A percentile compares a stretch with the other conserved stretches of the same genome.
Evolutionary conservation across 2,888 invertebrate species (phyloP).

Genomic region (Xestia rhomboidea): DNA sequence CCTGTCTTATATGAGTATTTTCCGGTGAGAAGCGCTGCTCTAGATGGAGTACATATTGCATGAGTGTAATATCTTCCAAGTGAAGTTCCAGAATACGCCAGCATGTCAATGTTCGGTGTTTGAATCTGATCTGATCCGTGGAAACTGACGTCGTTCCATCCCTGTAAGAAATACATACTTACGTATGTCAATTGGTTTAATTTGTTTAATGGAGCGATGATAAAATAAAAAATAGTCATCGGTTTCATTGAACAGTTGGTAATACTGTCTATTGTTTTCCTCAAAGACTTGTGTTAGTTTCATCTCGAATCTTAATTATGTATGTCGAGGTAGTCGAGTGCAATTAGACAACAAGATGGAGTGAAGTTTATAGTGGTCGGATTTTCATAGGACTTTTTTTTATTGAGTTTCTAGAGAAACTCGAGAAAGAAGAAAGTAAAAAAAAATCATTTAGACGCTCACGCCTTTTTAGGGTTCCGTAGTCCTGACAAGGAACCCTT

Average conservation of each 20-base stretch:
- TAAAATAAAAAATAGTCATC: constrained; percentile 11
- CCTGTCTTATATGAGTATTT: constrained; percentile 95
- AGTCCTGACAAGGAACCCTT: too few relatives aligned
- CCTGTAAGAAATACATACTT: constrained; percentile 89
- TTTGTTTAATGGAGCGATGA: not conserved
- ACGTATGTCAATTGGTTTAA: not conserved
- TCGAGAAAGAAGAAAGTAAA: too few relatives aligned
- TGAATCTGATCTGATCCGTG: constrained; percentile 96
- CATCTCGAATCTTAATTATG: not conserved
- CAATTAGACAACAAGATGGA: not conserved
- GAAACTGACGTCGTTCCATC: constrained; percentile 97
- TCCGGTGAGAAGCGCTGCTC: constrained; percentile 95
- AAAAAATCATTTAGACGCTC: too few relatives aligned
- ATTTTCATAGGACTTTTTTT: too few relatives aligned
- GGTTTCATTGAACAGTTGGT: not conserved
- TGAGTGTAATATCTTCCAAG: constrained; percentile 96
- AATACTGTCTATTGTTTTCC: constrained; percentile 29
- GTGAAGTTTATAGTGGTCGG: too few relatives aligned
- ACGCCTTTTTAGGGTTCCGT: too few relatives aligned
- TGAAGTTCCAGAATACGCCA: constrained; percentile 96
- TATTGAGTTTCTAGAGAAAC: too few relatives aligned
- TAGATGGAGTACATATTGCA: constrained; percentile 95
- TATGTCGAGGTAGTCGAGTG: not conserved
- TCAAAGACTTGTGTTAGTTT: not conserved
- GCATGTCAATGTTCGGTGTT: constrained; percentile 97